Evolutionary conservation across 2,888 invertebrate species (phyloP), one percentile per base, ranked within the genome.

Genomic region (Endomychus coccineus): DNA sequence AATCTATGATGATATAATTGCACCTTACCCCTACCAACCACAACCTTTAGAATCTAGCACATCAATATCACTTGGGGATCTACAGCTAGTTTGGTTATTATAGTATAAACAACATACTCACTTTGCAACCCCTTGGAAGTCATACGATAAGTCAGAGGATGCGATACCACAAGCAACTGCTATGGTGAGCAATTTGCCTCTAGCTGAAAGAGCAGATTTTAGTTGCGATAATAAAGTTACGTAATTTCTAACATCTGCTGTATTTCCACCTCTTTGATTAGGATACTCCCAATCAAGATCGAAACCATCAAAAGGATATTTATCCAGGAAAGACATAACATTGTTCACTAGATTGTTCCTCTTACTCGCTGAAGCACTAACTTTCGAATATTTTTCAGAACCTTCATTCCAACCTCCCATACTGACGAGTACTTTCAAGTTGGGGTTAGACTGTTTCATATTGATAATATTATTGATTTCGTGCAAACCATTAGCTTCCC

Each of bases 211-310:
- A 16, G 44, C 45, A 3, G 34, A 16, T 27, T 47, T 51, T 6
- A 58, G 39, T 30, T 55, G 55, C 33, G 44, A 31, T 16, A 58
- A 34, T 11, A 56, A 43, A n/a, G 40, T 29, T 1, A 52, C 39
- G 23, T 48, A 55, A 38, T 57, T 49, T 25, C 25, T 12, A 7
- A 14, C 4, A 15, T 64, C 64, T 3, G 29, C 43, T 2, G 46
- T n/a, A 3, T 42, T 65, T 13, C 74, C 64, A 41, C 76, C 76
- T 17, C 77, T 62, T 27, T 73, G 70, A 28, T 67, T 71, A 0
- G 81, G 81, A 46, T 80, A 82, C 50, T 81, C 79, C 83, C 83
- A 84, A 55, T 83, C 82, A 0, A 83, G 29, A 50, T 84, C 83
- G 1, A 83, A 64, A 2, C 83, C 83, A 50, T 84, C 79, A 43